Conservation (phyloP, 2,113 vertebrate species). For the Bufo gargarizans region DNA sequence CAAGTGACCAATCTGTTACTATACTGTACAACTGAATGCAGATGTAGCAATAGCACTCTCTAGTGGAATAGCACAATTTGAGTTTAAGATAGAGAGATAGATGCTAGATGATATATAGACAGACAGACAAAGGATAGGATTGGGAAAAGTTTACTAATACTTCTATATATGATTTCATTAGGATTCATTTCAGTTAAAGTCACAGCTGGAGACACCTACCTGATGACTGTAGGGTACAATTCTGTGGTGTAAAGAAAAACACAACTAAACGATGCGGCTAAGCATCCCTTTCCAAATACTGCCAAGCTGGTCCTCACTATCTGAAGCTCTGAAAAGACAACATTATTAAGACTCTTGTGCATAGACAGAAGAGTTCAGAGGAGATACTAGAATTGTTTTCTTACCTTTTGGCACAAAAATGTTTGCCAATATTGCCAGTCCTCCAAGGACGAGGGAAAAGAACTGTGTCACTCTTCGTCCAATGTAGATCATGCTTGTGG, state of each 20-base stretch:
- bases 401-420: slow-evolving; percentile 78
- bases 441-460: slow-evolving; percentile 72
- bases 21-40: background rate
- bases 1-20: too few species aligned
- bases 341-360: background rate
- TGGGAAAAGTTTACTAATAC: background rate
- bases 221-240: slow-evolving; percentile 78
- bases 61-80: background rate
- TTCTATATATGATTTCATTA: background rate
- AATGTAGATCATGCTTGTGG: slow-evolving; percentile 74
- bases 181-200: background rate
- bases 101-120: background rate
- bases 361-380: background rate
- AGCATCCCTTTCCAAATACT: slow-evolving; percentile 79
- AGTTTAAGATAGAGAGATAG: background rate
- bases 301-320: slow-evolving; percentile 69
- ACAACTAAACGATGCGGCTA: slow-evolving; percentile 72
- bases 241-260: slow-evolving; percentile 73
- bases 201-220: slow-evolving; percentile 65
- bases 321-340: slow-evolving; percentile 73
- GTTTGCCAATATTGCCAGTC: slow-evolving; percentile 76
- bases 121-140: background rate
- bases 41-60: background rate
- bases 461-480: slow-evolving; percentile 74
- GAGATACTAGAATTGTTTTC: background rate